phyloP scores from a whole-genome alignment of 2,797 vertebrate genomes.

The Onychomys arenicola region DNA sequence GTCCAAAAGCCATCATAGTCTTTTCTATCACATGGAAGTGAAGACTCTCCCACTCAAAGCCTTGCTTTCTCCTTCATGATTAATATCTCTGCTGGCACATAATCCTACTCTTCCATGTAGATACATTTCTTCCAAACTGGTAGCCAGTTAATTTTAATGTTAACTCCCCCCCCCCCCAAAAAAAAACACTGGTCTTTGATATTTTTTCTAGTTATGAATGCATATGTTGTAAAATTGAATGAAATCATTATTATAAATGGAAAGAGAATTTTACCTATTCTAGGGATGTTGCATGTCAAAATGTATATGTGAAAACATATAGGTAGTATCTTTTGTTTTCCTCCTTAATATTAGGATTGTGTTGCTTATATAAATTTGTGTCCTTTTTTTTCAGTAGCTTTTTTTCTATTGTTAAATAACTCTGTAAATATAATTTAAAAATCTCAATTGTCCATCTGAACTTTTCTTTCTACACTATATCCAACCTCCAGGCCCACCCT shows the following conservation, averaged over 20 bases:
- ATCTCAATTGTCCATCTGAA: not conserved
- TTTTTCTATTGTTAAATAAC: not conserved
- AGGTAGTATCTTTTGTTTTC: not conserved
- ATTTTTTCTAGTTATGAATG: not conserved
- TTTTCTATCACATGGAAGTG: not conserved
- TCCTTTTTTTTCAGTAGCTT: not conserved
- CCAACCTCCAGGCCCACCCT: not conserved
- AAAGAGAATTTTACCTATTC: not conserved
- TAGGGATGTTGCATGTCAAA: not conserved
- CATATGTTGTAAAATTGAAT: not conserved
- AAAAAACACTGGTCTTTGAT: not conserved
- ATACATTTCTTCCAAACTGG: not conserved
- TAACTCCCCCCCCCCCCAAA: not conserved
- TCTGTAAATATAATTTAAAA: constrained; percentile 10
- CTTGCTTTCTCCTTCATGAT: not conserved
- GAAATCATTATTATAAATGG: not conserved
- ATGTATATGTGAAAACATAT: not conserved
- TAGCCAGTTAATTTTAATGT: not conserved
- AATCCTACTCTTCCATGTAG: not conserved
- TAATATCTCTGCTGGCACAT: not conserved
- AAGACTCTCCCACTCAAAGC: not conserved
- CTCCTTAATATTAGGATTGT: not conserved
- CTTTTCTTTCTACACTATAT: not conserved
- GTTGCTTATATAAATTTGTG: not conserved
- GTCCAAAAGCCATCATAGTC: not conserved